Conservation (phyloP, 2,888 invertebrate species). For the Hyalella azteca region DNA sequence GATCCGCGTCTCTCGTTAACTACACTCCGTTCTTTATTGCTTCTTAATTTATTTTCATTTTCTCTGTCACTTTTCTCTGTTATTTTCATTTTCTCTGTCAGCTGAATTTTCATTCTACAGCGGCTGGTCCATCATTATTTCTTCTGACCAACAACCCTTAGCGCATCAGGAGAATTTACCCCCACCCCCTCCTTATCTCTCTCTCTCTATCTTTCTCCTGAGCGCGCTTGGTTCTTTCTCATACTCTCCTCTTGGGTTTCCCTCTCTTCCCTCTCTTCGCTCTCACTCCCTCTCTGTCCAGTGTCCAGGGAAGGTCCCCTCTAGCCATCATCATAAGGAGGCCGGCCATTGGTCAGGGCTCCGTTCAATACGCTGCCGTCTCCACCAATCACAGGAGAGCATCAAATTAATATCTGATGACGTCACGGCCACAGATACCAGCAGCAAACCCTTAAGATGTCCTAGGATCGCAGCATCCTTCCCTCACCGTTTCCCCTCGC, state of each 20-base stretch:
- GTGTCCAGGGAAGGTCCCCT: slow-evolving; percentile 24
- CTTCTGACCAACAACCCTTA: too few relatives aligned
- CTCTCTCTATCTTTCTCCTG: neutral
- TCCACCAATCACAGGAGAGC: slow-evolving; percentile 41
- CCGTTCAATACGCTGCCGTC: slow-evolving; percentile 43
- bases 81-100: too few relatives aligned
- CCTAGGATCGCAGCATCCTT: slow-evolving; percentile 26
- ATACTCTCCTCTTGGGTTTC: neutral
- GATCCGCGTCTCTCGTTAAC: too few relatives aligned
- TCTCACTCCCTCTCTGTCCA: slow-evolving; percentile 27
- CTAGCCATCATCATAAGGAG: slow-evolving; percentile 36
- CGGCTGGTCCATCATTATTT: too few relatives aligned
- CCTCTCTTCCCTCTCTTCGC: neutral
- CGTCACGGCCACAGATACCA: slow-evolving; percentile 38
- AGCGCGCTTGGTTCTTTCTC: neutral
- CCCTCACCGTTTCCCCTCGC: neutral
- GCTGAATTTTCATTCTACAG: too few relatives aligned
- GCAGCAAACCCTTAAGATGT: slow-evolving; percentile 28
- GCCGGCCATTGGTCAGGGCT: slow-evolving; percentile 38
- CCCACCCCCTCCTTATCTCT: too few relatives aligned
- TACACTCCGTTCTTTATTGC: too few relatives aligned
- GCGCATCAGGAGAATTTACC: too few relatives aligned
- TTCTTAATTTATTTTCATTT: too few relatives aligned
- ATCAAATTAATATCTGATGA: slow-evolving; percentile 47
- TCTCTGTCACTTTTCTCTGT: too few relatives aligned